phyloP scores from a whole-genome alignment of 2,888 invertebrate genomes.

The Taenaris catops region DNA sequence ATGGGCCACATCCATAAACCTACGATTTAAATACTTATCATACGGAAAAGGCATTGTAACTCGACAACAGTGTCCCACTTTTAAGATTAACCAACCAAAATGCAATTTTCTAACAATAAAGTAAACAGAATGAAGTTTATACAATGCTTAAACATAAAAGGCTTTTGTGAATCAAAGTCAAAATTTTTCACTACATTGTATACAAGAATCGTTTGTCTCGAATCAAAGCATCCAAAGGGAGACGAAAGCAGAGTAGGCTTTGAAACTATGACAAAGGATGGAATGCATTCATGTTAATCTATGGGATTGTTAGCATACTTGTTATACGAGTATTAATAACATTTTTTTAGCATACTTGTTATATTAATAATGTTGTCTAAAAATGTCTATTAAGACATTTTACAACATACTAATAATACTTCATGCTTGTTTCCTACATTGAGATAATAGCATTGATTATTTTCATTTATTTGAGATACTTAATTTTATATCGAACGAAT shows the following conservation, averaged over 20 bases:
- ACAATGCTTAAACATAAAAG: constrained; percentile 12
- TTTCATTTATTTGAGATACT: too few relatives aligned
- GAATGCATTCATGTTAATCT: constrained; percentile 3
- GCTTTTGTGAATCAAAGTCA: constrained; percentile 17
- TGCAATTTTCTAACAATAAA: constrained; percentile 9
- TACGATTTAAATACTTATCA: too few relatives aligned
- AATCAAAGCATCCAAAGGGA: constrained; percentile 7
- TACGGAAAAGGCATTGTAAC: too few relatives aligned
- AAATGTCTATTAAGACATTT: too few relatives aligned
- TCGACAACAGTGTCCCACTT: constrained; percentile 1
- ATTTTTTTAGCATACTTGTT: constrained; percentile 5
- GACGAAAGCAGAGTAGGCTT: constrained; percentile 6
- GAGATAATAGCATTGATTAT: too few relatives aligned
- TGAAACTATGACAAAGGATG: constrained; percentile 8
- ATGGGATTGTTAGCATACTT: too few relatives aligned
- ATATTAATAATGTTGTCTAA: not conserved
- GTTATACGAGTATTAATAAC: not conserved
- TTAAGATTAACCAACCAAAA: constrained; percentile 1
- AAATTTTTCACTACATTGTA: constrained; percentile 17
- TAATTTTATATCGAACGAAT: too few relatives aligned
- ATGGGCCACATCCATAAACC: too few relatives aligned
- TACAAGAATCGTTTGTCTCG: constrained; percentile 16
- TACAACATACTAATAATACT: too few relatives aligned
- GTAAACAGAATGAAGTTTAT: constrained; percentile 7
- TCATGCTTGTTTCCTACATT: too few relatives aligned